Percentiles rank a stretch among this genome's conserved stretches.
Conservation (phyloP, 2,888 invertebrate genomes). For the Acrobasis consociella region DNA sequence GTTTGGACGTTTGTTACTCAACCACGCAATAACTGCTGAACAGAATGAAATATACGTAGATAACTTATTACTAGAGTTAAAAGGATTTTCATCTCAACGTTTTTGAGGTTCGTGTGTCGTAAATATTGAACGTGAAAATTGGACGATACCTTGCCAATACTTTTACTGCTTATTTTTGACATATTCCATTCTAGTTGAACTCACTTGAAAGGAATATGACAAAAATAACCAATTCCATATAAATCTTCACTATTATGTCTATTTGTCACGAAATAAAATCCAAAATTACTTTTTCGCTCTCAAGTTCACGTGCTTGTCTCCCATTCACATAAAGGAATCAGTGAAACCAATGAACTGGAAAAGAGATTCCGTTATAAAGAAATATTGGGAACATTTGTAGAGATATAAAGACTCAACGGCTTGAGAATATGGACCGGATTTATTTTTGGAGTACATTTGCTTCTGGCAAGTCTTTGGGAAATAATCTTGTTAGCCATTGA, state of each 20-base stretch:
- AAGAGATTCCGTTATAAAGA: conserved; percentile 28
- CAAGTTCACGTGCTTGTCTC: conserved; percentile 24
- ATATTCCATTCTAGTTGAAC: too few species aligned
- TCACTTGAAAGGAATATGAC: neutral
- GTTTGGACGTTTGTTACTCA: too few species aligned
- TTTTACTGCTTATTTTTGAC: too few species aligned
- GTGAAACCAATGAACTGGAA: conserved; percentile 28
- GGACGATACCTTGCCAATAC: too few species aligned
- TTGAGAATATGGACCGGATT: conserved; percentile 29
- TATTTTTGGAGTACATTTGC: conserved; percentile 24
- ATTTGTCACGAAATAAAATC: conserved; percentile 12
- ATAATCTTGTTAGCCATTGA: conserved; percentile 29
- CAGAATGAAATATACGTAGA: too few species aligned
- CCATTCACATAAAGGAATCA: conserved; percentile 21
- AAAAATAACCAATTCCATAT: neutral
- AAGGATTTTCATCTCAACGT: too few species aligned
- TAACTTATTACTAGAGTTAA: too few species aligned
- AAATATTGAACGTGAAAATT: too few species aligned
- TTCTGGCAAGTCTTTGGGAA: conserved; percentile 5
- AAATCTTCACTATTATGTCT: neutral
- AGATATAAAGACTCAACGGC: conserved; percentile 25
- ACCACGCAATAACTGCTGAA: too few species aligned
- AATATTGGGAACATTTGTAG: conserved; percentile 27
- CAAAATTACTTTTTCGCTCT: conserved; percentile 12
- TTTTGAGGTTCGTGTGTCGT: too few species aligned